Percentiles rank a stretch among this genome's conserved stretches.
phyloP scores from a whole-genome alignment of 92 coral and sea anemone genomes.

The Palythoa caribaeorum region DNA sequence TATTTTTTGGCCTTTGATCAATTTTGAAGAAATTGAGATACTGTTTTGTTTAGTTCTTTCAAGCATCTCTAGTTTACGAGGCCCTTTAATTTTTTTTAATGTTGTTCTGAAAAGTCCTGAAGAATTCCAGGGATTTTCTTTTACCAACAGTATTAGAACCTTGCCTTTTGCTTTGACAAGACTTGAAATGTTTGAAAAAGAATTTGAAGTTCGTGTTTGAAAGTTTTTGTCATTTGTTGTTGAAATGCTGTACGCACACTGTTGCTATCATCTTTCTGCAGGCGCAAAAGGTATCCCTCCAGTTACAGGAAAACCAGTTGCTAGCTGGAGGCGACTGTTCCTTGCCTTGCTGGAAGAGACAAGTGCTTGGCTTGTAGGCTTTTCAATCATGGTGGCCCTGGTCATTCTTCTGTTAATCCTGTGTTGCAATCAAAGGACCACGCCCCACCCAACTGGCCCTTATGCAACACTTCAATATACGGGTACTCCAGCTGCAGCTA shows the following conservation, averaged over 20 bases:
- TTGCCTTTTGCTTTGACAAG: too few relatives aligned
- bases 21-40: too few relatives aligned
- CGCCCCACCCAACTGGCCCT: conserved; percentile 46
- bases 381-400: conserved; percentile 79
- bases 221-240: not conserved
- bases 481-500: conserved; percentile 59
- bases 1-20: too few relatives aligned
- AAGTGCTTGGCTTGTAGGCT: conserved; percentile 89
- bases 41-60: too few relatives aligned
- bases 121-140: too few relatives aligned
- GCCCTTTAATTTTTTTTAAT: too few relatives aligned
- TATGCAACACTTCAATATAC: conserved; percentile 13
- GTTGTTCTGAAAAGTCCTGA: too few relatives aligned
- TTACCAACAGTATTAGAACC: too few relatives aligned
- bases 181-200: too few relatives aligned
- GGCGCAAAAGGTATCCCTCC: conserved; percentile 26
- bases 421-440: conserved; percentile 76
- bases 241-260: too few relatives aligned
- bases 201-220: too few relatives aligned
- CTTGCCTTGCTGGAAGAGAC: conserved; percentile 81
- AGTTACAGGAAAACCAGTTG: conserved; percentile 26
- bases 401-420: conserved; percentile 74
- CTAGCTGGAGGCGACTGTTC: conserved; percentile 64
- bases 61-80: too few relatives aligned
- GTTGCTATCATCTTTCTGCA: not conserved